Evolutionary conservation across 1,140 invertebrate genomes (phyloP).

Genomic region (Belonocnema kinseyi): DNA sequence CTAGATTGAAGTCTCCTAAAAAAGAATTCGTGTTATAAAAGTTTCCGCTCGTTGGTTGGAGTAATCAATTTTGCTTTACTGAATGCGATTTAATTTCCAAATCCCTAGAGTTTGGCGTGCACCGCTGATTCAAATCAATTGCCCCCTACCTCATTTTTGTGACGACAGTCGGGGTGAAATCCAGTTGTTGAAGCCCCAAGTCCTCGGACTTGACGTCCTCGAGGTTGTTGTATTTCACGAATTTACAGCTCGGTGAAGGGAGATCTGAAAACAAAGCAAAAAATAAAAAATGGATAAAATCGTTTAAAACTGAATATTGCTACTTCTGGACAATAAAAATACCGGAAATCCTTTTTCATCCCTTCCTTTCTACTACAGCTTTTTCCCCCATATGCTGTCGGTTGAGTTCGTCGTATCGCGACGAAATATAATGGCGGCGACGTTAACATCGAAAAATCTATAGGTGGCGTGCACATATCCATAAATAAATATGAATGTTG

Average conservation of each 20-base stretch:
- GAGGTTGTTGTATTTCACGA: constrained; percentile 69
- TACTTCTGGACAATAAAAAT: constrained; percentile 7
- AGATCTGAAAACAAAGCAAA: constrained; percentile 62
- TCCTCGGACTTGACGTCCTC: constrained; percentile 71
- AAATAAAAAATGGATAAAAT: constrained; percentile 31
- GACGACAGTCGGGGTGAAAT: constrained; percentile 73
- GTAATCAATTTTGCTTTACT: too few species aligned
- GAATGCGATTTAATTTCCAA: too few species aligned
- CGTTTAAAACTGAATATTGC: constrained; percentile 7
- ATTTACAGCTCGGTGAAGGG: constrained; percentile 61
- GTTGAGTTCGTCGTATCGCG: constrained; percentile 18
- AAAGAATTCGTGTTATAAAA: too few species aligned
- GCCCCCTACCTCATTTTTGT: constrained; percentile 72
- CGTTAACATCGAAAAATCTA: constrained; percentile 63
- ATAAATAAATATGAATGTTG: constrained; percentile 66
- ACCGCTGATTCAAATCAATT: neutral
- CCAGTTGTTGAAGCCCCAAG: constrained; percentile 68
- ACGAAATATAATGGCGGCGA: constrained; percentile 35
- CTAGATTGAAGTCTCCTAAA: too few species aligned
- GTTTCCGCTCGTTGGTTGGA: too few species aligned
- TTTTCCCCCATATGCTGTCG: neutral
- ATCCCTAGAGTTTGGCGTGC: too few species aligned
- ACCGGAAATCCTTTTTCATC: constrained; percentile 2
- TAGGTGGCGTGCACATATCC: constrained; percentile 53
- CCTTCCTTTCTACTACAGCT: neutral